phyloP scores from a whole-genome alignment of 2,888 invertebrate genomes.

The Rhamphomyia laevipes region DNA sequence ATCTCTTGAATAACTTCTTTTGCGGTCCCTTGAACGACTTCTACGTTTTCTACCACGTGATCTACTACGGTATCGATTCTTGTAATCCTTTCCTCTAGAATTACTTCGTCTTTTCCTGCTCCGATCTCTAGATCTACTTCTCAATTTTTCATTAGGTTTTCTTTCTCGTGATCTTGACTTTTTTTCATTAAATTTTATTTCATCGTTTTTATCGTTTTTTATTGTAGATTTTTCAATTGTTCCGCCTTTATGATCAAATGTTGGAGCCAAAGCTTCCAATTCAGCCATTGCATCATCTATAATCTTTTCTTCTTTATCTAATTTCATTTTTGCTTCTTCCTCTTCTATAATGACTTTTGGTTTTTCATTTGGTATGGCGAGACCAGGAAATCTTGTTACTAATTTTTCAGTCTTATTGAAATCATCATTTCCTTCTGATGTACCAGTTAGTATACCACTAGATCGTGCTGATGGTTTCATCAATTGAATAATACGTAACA shows the following conservation, averaged over 20 bases:
- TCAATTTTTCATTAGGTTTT: constrained; percentile 9
- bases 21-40: constrained; percentile 8
- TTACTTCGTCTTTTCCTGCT: constrained; percentile 23
- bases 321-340: constrained; percentile 35
- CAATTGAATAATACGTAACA: constrained; percentile 87
- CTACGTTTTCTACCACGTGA: constrained; percentile 11
- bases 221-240: constrained; percentile 10
- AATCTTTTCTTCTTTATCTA: constrained; percentile 28
- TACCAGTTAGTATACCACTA: constrained; percentile 18
- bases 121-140: constrained; percentile 11
- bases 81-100: constrained; percentile 12
- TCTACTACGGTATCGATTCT: constrained; percentile 16
- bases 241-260: constrained; percentile 16
- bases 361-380: constrained; percentile 68
- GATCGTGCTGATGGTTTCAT: constrained; percentile 56
- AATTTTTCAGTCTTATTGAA: constrained; percentile 39
- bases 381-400: constrained; percentile 62
- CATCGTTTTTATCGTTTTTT: constrained; percentile 22
- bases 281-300: constrained; percentile 79
- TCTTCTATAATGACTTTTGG: constrained; percentile 34
- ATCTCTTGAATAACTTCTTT: constrained; percentile 18
- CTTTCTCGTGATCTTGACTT: constrained; percentile 10
- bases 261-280: constrained; percentile 73
- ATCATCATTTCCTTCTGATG: constrained; percentile 12
- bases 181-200: constrained; percentile 19